Evolutionary conservation across 1,140 invertebrate genomes (phyloP), one percentile per base, ranked within the genome.

Genomic region (Drosophila athabasca): DNA sequence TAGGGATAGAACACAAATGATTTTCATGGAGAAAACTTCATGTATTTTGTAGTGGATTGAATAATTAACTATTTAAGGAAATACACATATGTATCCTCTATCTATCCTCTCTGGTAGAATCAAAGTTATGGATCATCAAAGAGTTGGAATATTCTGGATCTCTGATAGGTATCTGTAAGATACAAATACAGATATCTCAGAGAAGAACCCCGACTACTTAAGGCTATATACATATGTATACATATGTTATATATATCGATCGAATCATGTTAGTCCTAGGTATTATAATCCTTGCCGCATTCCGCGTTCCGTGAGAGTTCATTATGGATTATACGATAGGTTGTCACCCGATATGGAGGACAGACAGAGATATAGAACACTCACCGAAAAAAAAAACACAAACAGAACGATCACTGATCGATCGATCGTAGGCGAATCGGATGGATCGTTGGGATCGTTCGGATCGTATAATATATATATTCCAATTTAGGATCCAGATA

Each of bases 301-400:
- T 50, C 29, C 58, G 50, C 45, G 31, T 13, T 39, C 29, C 46
- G 22, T 8, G 29, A 6, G 48, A 31, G 6, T 22, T 45, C n/a
- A 45, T 6, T 35, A 39, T 39, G 35, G 35, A 39, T 4, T 44
- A 19, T 11, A 51, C 62, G 44, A 19, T 11, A 51, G 60, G 44
- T 15, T 50, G 31, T 64, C 35, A 44, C 19, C 19, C 49, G 31
- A 43, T 46, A 39, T 13, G 35, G 11, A 9, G 3, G 31, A 31
- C 8, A 8, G 31, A 31, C 8, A 31, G 8, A 31, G 24, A 48
- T 50, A 13, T 39, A 4, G 35, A 52, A 58, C 79, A 82, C 79
- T 82, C 79, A 82, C 79, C 79, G 57, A 82, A 82, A 82, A 81
- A 78, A 83, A 82, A 81, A 71, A 78, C 74, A 72, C 77, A 76